A percentile compares a stretch with the other conserved stretches of the same genome.
Evolutionary conservation across 2,888 invertebrate species (phyloP).

Genomic region (Mesorhabditis spiculigera): DNA sequence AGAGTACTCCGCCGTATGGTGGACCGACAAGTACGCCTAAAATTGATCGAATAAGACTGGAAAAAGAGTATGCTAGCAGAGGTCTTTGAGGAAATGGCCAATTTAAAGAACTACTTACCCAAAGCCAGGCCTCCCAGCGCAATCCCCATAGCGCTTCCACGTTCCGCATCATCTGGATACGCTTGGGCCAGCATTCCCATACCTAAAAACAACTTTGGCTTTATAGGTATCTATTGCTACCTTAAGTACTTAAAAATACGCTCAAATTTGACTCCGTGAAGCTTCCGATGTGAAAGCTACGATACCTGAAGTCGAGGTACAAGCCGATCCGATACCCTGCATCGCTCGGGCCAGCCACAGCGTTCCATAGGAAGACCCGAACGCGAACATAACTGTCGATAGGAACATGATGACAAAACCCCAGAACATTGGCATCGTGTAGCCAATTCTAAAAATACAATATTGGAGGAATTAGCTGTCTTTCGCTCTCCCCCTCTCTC

Average conservation of each 20-base stretch:
- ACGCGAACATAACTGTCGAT: conserved; percentile 95
- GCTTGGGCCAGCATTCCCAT: conserved; percentile 98
- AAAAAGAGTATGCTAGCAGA: no score
- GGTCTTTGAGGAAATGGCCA: no score
- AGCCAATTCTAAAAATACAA: conserved; percentile 81
- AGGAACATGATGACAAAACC: conserved; percentile 98
- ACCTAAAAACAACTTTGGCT: no score
- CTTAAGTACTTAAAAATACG: no score
- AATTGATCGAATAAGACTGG: no score
- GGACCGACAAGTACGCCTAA: conserved; percentile 96
- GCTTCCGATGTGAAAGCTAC: no score
- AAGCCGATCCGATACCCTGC: conserved; percentile 96
- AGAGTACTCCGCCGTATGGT: conserved; percentile 97
- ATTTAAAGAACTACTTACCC: no score
- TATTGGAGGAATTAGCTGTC: no score
- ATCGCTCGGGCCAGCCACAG: conserved; percentile 90
- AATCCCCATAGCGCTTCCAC: conserved; percentile 98
- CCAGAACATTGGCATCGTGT: conserved; percentile 97
- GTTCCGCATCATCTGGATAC: conserved; percentile 93
- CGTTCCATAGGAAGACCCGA: conserved; percentile 87
- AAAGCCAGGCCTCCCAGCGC: conserved; percentile 77
- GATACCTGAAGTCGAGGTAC: conserved; percentile 96
- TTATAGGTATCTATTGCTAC: no score
- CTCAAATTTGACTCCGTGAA: no score
- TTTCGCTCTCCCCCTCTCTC: neutral